Evolutionary conservation across 2,888 invertebrate genomes (phyloP), one percentile per base, ranked within the genome.

Genomic region (Eristalinus sepulchralis): DNA sequence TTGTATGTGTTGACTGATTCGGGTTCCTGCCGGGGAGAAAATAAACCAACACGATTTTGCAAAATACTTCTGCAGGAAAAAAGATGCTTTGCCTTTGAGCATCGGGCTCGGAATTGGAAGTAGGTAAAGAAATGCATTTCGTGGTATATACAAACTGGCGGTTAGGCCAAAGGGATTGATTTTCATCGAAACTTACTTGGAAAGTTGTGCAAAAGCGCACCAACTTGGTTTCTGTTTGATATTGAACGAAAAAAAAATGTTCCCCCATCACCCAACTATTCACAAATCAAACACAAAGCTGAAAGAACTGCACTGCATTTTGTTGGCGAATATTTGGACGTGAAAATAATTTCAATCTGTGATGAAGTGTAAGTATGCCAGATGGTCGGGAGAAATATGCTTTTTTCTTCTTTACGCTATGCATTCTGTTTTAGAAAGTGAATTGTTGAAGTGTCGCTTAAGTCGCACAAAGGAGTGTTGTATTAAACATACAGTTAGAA

Each of bases 1-100:
- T 76, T 80, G 55, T 71, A 76, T 9, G 36, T 76, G 1, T 39
- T 80, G 9, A 85, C 72, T 2, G 31, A 31, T 36, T 72, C 77
- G 8, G 84, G 76, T 33, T 72, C 76, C 80, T 84, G 24, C 5
- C 3, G 39, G 34, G 9, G n/a, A 13, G 13, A 47, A 33, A 22
- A 10, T n/a, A 20, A 55, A 33, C 22, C n/a, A 22, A 22, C 2
- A 39, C 11, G 39, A 57, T 57, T 57, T 57, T 57, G 5, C 5
- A 10, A 24, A 57, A 39, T 27, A 5, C 27, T 27, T 27, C 2
- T 17, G n/a, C 17, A n/a, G n/a, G n/a, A n/a, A 47, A 47, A 13
- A 17, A 47, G 0, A n/a, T n/a, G 17, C n/a, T n/a, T n/a, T 47
- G 47, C n/a, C 6, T 6, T 4, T n/a, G 5, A n/a, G 17, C n/a